Conservation (phyloP, 1,140 invertebrate genomes). For the Whitmania pigra region DNA sequence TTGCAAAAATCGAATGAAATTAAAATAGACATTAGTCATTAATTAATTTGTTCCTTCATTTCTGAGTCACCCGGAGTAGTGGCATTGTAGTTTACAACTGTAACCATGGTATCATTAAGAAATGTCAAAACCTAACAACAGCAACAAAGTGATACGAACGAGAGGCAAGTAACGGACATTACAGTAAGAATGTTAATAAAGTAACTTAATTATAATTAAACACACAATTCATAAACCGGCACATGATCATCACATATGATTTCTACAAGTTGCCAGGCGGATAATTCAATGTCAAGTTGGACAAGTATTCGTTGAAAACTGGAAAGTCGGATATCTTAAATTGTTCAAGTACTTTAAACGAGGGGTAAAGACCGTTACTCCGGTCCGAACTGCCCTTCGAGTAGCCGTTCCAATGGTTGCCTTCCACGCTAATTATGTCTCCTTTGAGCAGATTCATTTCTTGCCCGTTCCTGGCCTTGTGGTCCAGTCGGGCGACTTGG, state of each 20-base stretch:
- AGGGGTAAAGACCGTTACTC: slow-evolving; percentile 45
- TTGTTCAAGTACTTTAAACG: slow-evolving; percentile 41
- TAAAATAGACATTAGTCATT: too few relatives aligned
- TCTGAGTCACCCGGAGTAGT: too few relatives aligned
- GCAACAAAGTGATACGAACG: too few relatives aligned
- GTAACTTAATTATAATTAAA: too few relatives aligned
- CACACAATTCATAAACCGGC: not conserved
- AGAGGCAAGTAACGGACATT: too few relatives aligned
- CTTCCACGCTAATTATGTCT: slow-evolving; percentile 75
- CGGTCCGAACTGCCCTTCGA: slow-evolving; percentile 67
- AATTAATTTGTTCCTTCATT: too few relatives aligned
- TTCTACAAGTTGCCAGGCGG: not conserved
- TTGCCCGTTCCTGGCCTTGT: slow-evolving; percentile 47
- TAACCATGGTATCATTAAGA: too few relatives aligned
- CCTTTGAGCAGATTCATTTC: slow-evolving; percentile 64
- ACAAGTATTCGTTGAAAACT: not conserved
- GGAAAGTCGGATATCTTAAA: not conserved
- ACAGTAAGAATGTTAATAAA: too few relatives aligned
- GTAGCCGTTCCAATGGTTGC: slow-evolving; percentile 93
- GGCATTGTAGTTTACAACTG: too few relatives aligned
- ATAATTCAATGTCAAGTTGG: not conserved
- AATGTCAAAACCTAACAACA: too few relatives aligned
- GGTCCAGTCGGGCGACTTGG: slow-evolving; percentile 55
- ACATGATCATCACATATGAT: not conserved
- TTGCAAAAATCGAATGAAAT: too few relatives aligned